Base-by-base conservation (phyloP, 2,113 vertebrate species). In the Chiloscyllium plagiosum region DNA sequence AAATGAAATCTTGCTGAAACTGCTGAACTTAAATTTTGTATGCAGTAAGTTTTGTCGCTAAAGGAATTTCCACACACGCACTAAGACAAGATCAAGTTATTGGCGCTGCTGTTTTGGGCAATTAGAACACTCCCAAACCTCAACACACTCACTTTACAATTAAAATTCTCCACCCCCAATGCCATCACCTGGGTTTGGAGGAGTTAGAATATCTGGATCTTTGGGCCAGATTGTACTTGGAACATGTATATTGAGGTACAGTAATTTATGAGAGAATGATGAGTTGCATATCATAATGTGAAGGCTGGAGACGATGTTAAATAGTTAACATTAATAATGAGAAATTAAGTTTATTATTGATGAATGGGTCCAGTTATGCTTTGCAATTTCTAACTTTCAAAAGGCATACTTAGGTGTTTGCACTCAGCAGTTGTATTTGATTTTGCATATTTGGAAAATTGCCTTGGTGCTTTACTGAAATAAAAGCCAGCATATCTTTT, bases 321-420 rank as follows among this genome's bases (percentile, higher is more conserved):
- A 90, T 33, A 61, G 33, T 15, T 90, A 61, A 61, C 33, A 15
- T 29, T 33, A 61, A 90, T 56, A 3, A 72, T 7, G 56, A 50
- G 93, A 69, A 94, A 94, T 94, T 94, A 72, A 94, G 42, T 42
- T 69, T 50, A 94, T 95, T 69, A 76, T 15, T 76, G 47, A 69
- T 13, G 47, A 72, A 95, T 29, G 24, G 68, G 68, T 95, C 66
- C 66, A 95, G 29, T 47, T 72, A 95, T 52, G 22, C 47, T 95
- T 69, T 93, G 68, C 69, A 52, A 95, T 95, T 72, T 52, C 42
- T 72, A 76, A 52, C 42, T 94, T 37, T 26, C 52, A 24, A 37
- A 47, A 66, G 61, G 61, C 19, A 66, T 37, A 37, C 61, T 93
- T 93, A 93, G 15, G 80, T 42, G 37, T 83, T 83, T 83, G 20